These are phyloP conservation scores for Myiopsitta monachus DNA, from an alignment of 2,113 vertebrate species.

Conservation along the genomic window DNA sequence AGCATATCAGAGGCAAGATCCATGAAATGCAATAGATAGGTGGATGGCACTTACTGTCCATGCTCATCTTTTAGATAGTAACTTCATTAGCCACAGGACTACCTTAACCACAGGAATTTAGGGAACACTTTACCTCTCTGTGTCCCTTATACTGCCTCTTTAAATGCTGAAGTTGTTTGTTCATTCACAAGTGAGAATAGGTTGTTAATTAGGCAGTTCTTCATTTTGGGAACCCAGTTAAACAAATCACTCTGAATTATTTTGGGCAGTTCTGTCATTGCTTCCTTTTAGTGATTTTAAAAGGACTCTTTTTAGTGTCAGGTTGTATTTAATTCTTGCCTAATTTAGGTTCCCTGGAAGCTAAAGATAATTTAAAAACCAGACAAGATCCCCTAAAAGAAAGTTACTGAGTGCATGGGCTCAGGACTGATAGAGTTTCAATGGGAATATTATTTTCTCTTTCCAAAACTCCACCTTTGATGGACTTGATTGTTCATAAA, in stretches of 20 bases:
- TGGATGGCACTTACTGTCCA: background rate
- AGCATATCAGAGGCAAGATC: background rate
- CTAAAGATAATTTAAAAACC: background rate
- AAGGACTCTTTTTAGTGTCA: background rate
- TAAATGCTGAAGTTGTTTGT: background rate
- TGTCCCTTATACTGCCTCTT: background rate
- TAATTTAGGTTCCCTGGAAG: background rate
- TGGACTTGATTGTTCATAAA: background rate
- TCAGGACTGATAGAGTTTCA: background rate
- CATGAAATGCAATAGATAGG: background rate
- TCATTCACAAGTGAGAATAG: background rate
- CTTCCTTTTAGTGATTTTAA: background rate
- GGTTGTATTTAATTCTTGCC: background rate
- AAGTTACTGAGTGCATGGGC: background rate
- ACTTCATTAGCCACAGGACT: background rate
- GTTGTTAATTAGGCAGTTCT: background rate
- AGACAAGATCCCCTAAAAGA: background rate
- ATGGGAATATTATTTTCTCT: background rate
- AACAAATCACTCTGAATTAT: background rate
- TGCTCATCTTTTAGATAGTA: background rate
- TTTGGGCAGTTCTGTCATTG: background rate
- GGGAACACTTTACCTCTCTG: background rate
- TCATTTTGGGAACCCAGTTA: background rate
- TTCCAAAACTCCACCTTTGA: background rate
- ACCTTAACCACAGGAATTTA: background rate